Evolutionary conservation across 1,140 invertebrate species (phyloP).

Genomic region (Neomicropteryx cornuta): DNA sequence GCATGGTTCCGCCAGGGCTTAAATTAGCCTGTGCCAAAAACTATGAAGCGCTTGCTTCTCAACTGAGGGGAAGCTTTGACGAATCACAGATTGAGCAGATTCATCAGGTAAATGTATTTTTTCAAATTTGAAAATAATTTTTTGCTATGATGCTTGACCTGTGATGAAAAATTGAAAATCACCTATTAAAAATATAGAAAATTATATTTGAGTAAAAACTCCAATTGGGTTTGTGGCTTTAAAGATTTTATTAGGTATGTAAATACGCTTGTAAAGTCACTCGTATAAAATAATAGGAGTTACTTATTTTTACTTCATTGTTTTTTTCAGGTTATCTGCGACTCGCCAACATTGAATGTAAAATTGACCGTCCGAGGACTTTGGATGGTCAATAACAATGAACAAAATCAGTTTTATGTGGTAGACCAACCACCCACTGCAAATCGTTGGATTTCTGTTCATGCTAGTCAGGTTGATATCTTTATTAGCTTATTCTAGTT

Average conservation of each 20-base stretch:
- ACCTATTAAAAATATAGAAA: too few species aligned
- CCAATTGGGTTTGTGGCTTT: too few species aligned
- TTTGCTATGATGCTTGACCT: too few species aligned
- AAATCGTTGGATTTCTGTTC: conserved; percentile 46
- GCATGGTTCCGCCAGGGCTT: conserved; percentile 33
- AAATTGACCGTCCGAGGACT: conserved; percentile 41
- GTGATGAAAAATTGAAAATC: too few species aligned
- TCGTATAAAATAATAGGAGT: too few species aligned
- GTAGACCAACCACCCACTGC: conserved; percentile 25
- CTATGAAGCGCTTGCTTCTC: conserved; percentile 39
- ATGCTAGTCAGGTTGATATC: conserved; percentile 48
- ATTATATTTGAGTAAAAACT: too few species aligned
- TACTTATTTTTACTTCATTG: too few species aligned
- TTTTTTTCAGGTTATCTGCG: conserved; percentile 41
- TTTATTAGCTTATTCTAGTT: too few species aligned
- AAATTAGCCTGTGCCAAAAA: conserved; percentile 38
- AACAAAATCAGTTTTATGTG: conserved; percentile 32
- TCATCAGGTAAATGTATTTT: conserved; percentile 30
- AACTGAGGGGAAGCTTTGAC: conserved; percentile 39
- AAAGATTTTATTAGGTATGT: too few species aligned
- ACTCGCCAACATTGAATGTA: conserved; percentile 49
- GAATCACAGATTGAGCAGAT: conserved; percentile 45
- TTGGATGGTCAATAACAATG: conserved; percentile 36
- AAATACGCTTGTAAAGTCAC: too few species aligned
- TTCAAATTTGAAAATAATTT: background rate